Percentiles rank a stretch among this genome's conserved stretches.
Evolutionary conservation across 1,140 invertebrate genomes (phyloP).

Genomic region (Heliconius himera): DNA sequence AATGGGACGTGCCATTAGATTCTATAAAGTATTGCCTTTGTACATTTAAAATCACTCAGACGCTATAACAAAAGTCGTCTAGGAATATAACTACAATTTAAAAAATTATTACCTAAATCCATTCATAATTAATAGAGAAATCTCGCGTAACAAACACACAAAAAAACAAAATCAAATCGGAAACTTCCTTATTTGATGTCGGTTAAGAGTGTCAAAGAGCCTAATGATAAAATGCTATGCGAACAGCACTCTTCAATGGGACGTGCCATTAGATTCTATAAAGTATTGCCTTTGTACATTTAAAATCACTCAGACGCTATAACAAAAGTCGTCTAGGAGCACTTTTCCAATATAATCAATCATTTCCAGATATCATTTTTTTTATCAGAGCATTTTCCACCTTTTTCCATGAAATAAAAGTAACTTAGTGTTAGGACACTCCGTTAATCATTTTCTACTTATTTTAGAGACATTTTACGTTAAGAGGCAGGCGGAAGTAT

Average conservation of each 20-base stretch:
- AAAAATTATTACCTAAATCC: too few species aligned
- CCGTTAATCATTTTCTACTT: not conserved
- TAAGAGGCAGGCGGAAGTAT: too few species aligned
- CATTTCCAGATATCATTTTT: not conserved
- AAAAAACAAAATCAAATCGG: not conserved
- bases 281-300: constrained; percentile 8
- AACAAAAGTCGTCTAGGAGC: not conserved
- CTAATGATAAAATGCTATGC: not conserved
- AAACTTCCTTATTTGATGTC: too few species aligned
- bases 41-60: constrained; percentile 7
- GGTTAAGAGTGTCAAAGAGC: not conserved
- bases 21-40: not conserved
- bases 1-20: not conserved
- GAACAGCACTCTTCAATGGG: not conserved
- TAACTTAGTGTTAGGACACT: not conserved
- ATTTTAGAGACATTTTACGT: not conserved
- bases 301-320: constrained; percentile 4
- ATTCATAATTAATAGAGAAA: too few species aligned
- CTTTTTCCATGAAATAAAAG: not conserved
- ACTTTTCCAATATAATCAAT: not conserved
- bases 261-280: not conserved
- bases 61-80: not conserved
- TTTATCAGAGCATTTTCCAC: not conserved
- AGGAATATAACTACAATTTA: not conserved
- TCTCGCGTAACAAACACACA: not conserved